Evolutionary conservation across 1,140 invertebrate genomes (phyloP).

Genomic region (Trachelipus rathkii): DNA sequence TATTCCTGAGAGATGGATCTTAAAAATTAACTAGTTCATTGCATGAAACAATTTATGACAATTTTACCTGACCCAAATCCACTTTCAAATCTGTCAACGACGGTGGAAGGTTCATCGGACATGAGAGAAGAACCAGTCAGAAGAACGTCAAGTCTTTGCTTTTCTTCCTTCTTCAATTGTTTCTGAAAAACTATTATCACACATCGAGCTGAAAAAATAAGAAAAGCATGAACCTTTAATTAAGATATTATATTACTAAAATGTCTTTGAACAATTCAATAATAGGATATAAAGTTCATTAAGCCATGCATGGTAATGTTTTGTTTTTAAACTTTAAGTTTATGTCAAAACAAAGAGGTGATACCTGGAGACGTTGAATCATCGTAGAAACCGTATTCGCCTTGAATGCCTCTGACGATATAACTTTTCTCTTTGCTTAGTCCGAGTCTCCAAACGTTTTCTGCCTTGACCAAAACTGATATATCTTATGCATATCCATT

Average conservation of each 20-base stretch:
- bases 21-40: background rate
- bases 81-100: background rate
- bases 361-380: background rate
- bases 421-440: background rate
- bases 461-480: background rate
- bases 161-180: background rate
- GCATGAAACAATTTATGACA: no score
- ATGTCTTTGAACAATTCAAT: no score
- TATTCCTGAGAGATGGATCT: no score
- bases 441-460: background rate
- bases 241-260: no score
- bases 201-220: background rate
- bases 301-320: no score
- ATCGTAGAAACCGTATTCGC: background rate
- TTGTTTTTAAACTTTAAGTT: no score
- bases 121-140: background rate
- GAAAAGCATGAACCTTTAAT: background rate
- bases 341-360: no score
- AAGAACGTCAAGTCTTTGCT: background rate
- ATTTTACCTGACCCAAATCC: background rate
- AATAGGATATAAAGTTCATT: no score
- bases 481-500: background rate
- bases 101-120: background rate
- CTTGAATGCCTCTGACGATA: background rate
- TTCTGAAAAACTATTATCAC: background rate